These are phyloP conservation scores for Piaya cayana DNA, from an alignment of 2,113 vertebrate genomes.

Conservation along the genomic window DNA sequence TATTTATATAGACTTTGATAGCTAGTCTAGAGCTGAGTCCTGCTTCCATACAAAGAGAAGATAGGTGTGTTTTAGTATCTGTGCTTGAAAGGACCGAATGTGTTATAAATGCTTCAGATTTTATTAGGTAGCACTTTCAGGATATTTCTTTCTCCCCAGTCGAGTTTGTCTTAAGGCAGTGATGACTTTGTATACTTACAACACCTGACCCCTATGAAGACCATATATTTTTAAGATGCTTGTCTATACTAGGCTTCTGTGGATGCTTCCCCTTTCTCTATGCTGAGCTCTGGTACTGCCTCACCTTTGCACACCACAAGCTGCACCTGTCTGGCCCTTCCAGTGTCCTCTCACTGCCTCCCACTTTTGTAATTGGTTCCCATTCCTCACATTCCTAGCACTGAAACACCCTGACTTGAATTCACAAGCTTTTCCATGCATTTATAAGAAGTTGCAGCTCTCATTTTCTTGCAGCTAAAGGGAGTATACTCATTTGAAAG, in stretches of 20 bases:
- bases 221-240: not conserved
- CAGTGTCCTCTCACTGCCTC: no score
- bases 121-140: not conserved
- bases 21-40: not conserved
- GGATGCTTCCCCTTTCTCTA: not conserved
- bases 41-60: not conserved
- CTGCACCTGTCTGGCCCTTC: no score
- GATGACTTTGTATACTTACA: not conserved
- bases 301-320: accelerated
- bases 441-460: not conserved
- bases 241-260: not conserved
- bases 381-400: not conserved
- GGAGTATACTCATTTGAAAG: not conserved
- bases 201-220: not conserved
- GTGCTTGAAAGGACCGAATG: not conserved
- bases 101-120: not conserved
- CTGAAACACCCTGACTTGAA: not conserved
- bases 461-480: no score
- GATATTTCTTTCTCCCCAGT: not conserved
- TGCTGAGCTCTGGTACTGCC: not conserved
- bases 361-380: not conserved
- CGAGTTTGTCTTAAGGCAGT: not conserved
- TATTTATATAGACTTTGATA: not conserved
- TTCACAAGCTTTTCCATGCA: not conserved
- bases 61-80: not conserved